phyloP scores from a whole-genome alignment of 1,140 invertebrate genomes.

The Drosophila bocki region DNA sequence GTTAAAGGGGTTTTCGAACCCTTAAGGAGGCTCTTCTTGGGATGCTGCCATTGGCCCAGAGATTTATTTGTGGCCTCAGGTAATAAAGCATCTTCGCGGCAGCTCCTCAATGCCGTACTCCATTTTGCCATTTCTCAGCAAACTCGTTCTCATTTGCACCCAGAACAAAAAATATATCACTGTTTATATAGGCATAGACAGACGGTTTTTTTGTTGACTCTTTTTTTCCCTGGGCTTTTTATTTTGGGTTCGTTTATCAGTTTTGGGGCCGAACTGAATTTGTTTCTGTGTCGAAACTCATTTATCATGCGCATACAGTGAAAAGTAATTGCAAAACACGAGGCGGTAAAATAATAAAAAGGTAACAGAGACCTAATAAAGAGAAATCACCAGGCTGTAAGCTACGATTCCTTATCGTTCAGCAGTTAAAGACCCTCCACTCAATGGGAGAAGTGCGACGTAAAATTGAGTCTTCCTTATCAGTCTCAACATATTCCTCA shows the following conservation, averaged over 20 bases:
- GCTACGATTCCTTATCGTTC: constrained; percentile 35
- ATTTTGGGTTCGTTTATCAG: constrained; percentile 53
- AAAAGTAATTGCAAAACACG: constrained; percentile 63
- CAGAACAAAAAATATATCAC: background rate
- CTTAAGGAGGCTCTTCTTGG: constrained; percentile 26
- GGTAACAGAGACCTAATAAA: constrained; percentile 17
- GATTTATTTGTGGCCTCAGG: constrained; percentile 46
- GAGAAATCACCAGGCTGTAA: constrained; percentile 18
- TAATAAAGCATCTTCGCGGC: constrained; percentile 51
- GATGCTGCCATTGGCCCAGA: constrained; percentile 61
- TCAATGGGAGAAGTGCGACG: constrained; percentile 12
- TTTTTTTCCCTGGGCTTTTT: constrained; percentile 23
- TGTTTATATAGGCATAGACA: constrained; percentile 31
- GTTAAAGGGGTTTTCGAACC: constrained; percentile 49
- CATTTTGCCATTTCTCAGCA: constrained; percentile 57
- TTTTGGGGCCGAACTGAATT: constrained; percentile 49
- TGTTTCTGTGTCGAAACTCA: constrained; percentile 52
- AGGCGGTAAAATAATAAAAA: constrained; percentile 45
- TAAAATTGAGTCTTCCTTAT: constrained; percentile 34
- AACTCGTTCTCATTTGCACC: constrained; percentile 50
- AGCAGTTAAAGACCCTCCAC: constrained; percentile 9
- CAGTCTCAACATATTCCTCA: constrained; percentile 21
- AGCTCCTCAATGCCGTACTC: constrained; percentile 34
- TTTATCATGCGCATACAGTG: constrained; percentile 55
- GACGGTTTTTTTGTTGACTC: constrained; percentile 39